Percentiles rank a stretch among this genome's conserved stretches.
Evolutionary conservation across 35 echinoderm and acorn worm genomes (phyloP).

Genomic region (Apostichopus parvimensis): DNA sequence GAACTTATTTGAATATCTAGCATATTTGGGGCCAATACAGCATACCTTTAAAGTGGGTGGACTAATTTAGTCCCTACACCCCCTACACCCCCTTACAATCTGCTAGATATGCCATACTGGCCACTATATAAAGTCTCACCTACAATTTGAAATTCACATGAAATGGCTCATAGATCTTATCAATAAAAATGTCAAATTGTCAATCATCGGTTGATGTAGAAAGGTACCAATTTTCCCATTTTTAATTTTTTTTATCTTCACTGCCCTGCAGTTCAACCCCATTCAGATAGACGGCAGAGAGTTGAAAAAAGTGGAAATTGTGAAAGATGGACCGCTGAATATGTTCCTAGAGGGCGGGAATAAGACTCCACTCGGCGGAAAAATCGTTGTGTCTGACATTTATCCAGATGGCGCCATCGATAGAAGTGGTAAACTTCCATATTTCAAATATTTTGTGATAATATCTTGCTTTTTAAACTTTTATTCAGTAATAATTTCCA

Average conservation of each 20-base stretch:
- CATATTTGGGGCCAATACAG: no score
- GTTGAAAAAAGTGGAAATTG: conserved; percentile 63
- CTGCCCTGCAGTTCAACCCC: conserved; percentile 53
- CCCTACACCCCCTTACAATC: no score
- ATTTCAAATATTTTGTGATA: background rate
- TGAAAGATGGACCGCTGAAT: conserved; percentile 71
- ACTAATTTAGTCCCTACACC: no score
- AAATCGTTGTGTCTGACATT: conserved; percentile 74
- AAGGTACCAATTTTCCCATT: no score
- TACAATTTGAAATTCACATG: no score
- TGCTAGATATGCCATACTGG: no score
- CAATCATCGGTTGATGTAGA: no score
- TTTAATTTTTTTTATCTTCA: background rate
- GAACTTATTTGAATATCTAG: no score
- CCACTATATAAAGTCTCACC: no score
- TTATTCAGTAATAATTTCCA: background rate
- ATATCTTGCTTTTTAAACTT: background rate
- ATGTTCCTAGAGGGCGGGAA: conserved; percentile 81
- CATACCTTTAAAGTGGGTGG: no score
- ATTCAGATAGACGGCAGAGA: conserved; percentile 66
- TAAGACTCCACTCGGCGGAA: conserved; percentile 65
- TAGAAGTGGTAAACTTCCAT: conserved; percentile 49
- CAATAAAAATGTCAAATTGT: no score
- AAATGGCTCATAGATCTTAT: no score
- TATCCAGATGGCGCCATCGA: conserved; percentile 64